Base-by-base conservation (phyloP, 64 coral and sea anemone genomes). In the Stichodactyla helianthus region DNA sequence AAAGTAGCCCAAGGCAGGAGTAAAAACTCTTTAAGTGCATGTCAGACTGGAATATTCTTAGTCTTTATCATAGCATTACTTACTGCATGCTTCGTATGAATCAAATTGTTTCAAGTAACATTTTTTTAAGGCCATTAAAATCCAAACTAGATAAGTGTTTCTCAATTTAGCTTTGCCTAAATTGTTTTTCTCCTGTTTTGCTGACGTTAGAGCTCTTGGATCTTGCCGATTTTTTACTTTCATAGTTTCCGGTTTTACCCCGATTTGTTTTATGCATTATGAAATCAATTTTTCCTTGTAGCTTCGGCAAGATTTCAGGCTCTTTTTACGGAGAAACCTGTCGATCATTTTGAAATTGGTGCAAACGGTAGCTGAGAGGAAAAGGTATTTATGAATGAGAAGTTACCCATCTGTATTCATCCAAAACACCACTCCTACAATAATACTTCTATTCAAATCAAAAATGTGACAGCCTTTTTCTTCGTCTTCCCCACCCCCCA, bases 71-170 rank as follows among this genome's bases (percentile, higher is more conserved):
- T 74, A 4, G 10, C 68, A 74, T 27, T 31, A 74, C 10, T 74
- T 74, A 74, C 25, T 28, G 11, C 35, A 44, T 44, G 35, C 68
- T 0, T 74, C 17, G 25, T 74, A 74, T 35, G 26, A 74, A 31
- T 74, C 68, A 74, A 74, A 74, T 74, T 74, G 68, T 74, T 74
- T 74, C 68, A 19, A 81, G 78, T 81, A 81, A 81, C 78, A 81
- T 44, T 81, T 50, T 81, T 81, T 81, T 54, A 54, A 81, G 51
- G 78, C 78, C 78, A 81, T 81, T 81, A 81, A 79, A 52, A 53
- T 81, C 78, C 78, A 81, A 51, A 51, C 52, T 81, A 81, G 78
- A 81, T 81, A 81, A 81, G 78, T 81, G 78, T 8, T n/a, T 54
- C 78, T 81, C 78, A 81, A 44, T 52, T 81, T 52, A 53, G 19